These are phyloP conservation scores for Oreohelix idahoensis DNA, from an alignment of 1,140 invertebrate genomes.

Conservation along the genomic window DNA sequence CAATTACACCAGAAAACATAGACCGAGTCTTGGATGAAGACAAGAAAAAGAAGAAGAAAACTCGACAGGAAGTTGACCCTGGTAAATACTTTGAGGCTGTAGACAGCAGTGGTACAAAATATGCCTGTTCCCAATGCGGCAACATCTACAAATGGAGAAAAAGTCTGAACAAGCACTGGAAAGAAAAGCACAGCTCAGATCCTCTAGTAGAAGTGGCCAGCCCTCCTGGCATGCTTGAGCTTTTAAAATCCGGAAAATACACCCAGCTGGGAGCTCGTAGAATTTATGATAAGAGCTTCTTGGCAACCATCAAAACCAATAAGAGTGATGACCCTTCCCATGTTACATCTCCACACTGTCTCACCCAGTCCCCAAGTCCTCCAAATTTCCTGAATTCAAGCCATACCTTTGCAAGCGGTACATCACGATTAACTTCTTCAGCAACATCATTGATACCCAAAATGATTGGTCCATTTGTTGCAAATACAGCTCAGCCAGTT, in stretches of 20 bases:
- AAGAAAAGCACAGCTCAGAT: conserved; percentile 71
- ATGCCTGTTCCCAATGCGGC: conserved; percentile 72
- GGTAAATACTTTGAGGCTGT: conserved; percentile 69
- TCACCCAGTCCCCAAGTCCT: conserved; percentile 29
- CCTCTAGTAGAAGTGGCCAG: conserved; percentile 56
- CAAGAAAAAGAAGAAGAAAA: conserved; percentile 63
- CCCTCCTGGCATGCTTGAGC: conserved; percentile 50
- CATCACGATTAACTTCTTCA: neutral
- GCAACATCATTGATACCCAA: conserved; percentile 43
- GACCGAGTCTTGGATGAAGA: conserved; percentile 34
- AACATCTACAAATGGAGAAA: conserved; percentile 74
- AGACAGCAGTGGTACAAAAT: conserved; percentile 69
- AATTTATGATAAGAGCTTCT: conserved; percentile 31
- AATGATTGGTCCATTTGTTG: conserved; percentile 66
- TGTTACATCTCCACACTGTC: neutral
- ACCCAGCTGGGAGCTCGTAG: conserved; percentile 42
- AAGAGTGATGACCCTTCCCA: conserved; percentile 21
- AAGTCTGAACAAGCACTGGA: conserved; percentile 74
- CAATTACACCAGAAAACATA: conserved; percentile 34
- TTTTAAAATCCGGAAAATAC: conserved; percentile 49
- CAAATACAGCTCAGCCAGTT: conserved; percentile 49
- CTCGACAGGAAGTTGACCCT: conserved; percentile 70
- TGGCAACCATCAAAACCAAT: conserved; percentile 34
- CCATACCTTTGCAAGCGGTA: neutral
- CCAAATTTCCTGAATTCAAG: conserved; percentile 10